Base-by-base conservation (phyloP, 53 echinoderm and acorn worm species). In the Holothuria scabra region DNA sequence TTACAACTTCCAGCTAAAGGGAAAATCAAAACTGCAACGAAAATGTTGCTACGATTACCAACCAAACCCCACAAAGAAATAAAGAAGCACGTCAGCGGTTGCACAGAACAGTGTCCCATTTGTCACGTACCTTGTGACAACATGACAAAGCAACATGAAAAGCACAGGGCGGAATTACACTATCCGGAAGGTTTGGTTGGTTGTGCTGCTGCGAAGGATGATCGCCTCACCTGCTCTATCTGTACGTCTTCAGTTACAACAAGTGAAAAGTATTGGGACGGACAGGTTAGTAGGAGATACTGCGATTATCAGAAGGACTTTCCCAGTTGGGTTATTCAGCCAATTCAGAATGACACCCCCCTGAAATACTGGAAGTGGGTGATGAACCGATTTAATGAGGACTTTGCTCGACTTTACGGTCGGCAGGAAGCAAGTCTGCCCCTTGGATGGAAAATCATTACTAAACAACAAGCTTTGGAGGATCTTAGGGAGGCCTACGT, bases 291-390 rank as follows among this genome's bases (percentile, higher is more conserved):
- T 34, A 5, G 46, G 37, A 37, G 33, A 22, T 81, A 81, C 25
- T 24, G 24, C n/a, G 65, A 81, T 2, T 81, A 81, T 37, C 23
- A 63, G 49, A 81, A 41, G 8, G 34, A 81, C 44, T 81, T 44
- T 63, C 82, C 82, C 21, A 34, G 37, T 21, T 81, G 82, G 82
- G 34, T 63, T 7, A 81, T 81, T 46, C 82, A 81, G 35, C 62
- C 62, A 7, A 29, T 81, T n/a, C 82, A 12, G 34, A 49, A 64
- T 35, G 60, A 81, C 18, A 41, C 82, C 13, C 82, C 82, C 0
- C 19, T 63, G 22, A 64, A 48, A 11, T 81, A 81, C 49, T 81
- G 82, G 82, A 81, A 81, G 48, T 81, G 82, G 82, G 82, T 81
- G 3, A 44, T 81, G 62, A 81, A 61, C 21, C 19, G 28, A 2